phyloP scores from a whole-genome alignment of 23 tunicate species.

The Botrylloides violaceus region DNA sequence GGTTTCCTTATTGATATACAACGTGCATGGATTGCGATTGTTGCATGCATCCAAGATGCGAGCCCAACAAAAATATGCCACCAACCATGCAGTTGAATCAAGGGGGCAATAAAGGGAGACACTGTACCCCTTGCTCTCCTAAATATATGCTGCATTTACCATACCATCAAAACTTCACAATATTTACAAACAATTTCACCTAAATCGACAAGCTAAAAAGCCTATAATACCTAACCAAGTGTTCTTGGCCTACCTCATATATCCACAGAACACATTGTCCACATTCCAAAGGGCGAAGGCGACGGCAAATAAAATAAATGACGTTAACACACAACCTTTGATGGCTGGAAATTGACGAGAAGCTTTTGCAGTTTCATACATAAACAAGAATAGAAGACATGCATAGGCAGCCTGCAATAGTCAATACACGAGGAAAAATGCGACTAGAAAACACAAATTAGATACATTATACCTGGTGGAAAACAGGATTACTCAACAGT shows the following conservation, averaged over 20 bases:
- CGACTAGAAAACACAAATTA: too few species aligned
- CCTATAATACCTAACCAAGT: too few species aligned
- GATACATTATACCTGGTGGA: constrained; percentile 15
- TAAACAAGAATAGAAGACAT: constrained; percentile 31
- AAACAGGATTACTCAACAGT: constrained; percentile 7
- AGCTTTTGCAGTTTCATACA: constrained; percentile 53
- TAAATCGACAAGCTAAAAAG: background rate
- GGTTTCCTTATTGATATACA: background rate
- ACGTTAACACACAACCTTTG: constrained; percentile 26
- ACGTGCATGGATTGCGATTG: background rate
- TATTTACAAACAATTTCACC: too few species aligned
- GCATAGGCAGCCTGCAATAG: constrained; percentile 50
- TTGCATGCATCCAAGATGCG: constrained; percentile 48
- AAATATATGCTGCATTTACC: too few species aligned
- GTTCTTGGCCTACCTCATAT: constrained; percentile 81
- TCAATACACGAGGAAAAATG: background rate
- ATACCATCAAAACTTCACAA: too few species aligned
- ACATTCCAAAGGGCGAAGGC: constrained; percentile 79
- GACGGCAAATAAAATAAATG: constrained; percentile 45
- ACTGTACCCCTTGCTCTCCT: background rate
- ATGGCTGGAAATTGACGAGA: constrained; percentile 37
- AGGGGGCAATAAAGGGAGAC: background rate
- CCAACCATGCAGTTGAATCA: constrained; percentile 83
- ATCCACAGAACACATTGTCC: constrained; percentile 59
- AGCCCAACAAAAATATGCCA: constrained; percentile 81